Evolutionary conservation across 2,888 invertebrate genomes (phyloP).

Genomic region (Diarsia rubi): DNA sequence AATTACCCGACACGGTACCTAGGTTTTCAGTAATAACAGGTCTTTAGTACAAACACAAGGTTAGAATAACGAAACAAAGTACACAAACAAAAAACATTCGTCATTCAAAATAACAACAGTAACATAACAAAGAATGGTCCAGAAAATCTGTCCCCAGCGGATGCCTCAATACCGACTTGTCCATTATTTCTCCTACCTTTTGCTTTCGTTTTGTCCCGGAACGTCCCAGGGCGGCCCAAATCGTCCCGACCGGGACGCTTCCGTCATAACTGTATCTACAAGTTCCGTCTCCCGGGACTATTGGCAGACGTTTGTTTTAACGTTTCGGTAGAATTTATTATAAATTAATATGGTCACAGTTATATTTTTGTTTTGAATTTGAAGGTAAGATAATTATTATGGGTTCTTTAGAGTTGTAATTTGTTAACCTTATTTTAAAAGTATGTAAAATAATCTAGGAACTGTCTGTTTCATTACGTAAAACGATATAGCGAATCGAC

Average conservation of each 20-base stretch:
- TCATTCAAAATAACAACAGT: conserved; percentile 28
- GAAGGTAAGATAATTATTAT: neutral
- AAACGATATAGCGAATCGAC: too few species aligned
- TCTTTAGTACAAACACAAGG: neutral
- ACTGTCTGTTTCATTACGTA: too few species aligned
- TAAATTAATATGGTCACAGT: conserved; percentile 9
- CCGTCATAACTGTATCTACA: conserved; percentile 52
- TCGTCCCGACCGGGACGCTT: conserved; percentile 25
- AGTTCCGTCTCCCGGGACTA: conserved; percentile 48
- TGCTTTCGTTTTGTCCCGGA: conserved; percentile 32
- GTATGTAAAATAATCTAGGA: too few species aligned
- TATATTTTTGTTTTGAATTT: neutral
- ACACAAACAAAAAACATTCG: conserved; percentile 2
- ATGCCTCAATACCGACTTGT: conserved; percentile 27
- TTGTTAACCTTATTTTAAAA: too few species aligned
- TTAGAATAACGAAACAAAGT: neutral
- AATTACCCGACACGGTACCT: too few species aligned
- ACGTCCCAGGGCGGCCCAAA: conserved; percentile 9
- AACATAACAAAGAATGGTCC: conserved; percentile 30
- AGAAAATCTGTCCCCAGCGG: conserved; percentile 41
- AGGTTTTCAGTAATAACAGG: too few species aligned
- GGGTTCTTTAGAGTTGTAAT: neutral
- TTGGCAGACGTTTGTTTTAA: conserved; percentile 40
- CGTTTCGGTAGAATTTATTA: conserved; percentile 30
- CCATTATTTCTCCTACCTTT: conserved; percentile 43